A percentile compares a stretch with the other conserved stretches of the same genome.
These are phyloP conservation scores for Trematocara variabile DNA, from an alignment of 2,113 vertebrate species.

Conservation along the genomic window DNA sequence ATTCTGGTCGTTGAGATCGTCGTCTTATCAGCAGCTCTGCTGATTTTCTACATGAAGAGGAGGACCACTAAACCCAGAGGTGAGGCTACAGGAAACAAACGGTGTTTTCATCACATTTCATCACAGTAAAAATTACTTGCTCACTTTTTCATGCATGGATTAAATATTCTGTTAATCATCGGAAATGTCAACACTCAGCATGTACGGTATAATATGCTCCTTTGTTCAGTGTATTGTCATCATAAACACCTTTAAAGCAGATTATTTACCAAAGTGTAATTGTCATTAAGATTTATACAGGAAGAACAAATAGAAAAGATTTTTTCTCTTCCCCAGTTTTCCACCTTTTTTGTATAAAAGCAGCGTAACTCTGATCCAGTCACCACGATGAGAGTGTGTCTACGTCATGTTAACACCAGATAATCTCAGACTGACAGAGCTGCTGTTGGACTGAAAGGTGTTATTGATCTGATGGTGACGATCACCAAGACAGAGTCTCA, in stretches of 20 bases:
- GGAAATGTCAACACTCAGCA: too few species aligned
- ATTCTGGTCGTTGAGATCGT: neutral
- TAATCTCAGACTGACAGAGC: neutral
- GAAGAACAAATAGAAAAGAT: rapidly evolving
- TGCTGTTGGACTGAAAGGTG: neutral
- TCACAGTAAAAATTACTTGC: too few species aligned
- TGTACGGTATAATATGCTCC: too few species aligned
- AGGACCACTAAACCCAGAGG: neutral
- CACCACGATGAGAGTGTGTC: neutral
- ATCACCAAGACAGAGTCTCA: neutral
- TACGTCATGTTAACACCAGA: neutral
- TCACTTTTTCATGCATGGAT: too few species aligned
- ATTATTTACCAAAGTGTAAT: too few species aligned
- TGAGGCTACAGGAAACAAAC: neutral
- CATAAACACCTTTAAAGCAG: too few species aligned
- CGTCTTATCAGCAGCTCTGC: neutral
- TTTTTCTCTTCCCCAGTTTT: rapidly evolving
- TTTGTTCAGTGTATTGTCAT: too few species aligned
- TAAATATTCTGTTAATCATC: too few species aligned
- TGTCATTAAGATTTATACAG: too few species aligned
- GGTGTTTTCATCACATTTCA: too few species aligned
- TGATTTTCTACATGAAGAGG: neutral
- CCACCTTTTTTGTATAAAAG: neutral
- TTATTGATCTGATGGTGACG: rapidly evolving
- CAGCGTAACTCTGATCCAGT: neutral